phyloP scores from a whole-genome alignment of 2,888 invertebrate genomes.

The Epirrhoe tristata region DNA sequence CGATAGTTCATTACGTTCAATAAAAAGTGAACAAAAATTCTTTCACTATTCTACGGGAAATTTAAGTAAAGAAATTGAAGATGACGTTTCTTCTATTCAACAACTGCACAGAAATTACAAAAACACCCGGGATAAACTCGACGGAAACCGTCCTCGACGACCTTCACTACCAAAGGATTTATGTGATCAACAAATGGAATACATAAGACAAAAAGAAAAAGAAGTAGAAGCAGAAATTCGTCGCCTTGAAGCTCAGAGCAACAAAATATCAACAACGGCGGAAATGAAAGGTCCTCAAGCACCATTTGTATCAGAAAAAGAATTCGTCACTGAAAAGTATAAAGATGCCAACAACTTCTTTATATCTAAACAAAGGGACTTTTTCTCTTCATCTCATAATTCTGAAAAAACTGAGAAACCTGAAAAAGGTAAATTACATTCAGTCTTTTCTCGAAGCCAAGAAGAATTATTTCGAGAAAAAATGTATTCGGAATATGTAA shows the following conservation, averaged over 20 bases:
- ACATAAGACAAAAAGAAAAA: conserved; percentile 88
- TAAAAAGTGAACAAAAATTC: conserved; percentile 70
- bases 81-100: conserved; percentile 78
- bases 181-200: conserved; percentile 87
- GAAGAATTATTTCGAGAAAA: conserved; percentile 90
- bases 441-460: conserved; percentile 86
- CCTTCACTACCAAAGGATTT: conserved; percentile 88
- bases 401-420: conserved; percentile 49
- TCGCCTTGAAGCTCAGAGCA: conserved; percentile 85
- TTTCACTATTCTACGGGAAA: conserved; percentile 80
- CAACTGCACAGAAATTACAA: conserved; percentile 75
- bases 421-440: conserved; percentile 62
- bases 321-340: conserved; percentile 52
- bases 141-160: conserved; percentile 65
- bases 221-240: conserved; percentile 88
- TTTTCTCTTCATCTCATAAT: conserved; percentile 57
- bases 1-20: conserved; percentile 68
- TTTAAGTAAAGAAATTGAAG: conserved; percentile 78
- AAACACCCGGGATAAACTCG: conserved; percentile 57
- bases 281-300: conserved; percentile 67
- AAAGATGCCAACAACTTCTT: conserved; percentile 67
- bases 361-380: conserved; percentile 78
- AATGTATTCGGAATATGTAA: conserved; percentile 94
- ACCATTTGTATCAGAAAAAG: conserved; percentile 72
- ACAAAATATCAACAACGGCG: conserved; percentile 37